Conservation (phyloP, 2,797 vertebrate species). For the Ibycter americanus region DNA sequence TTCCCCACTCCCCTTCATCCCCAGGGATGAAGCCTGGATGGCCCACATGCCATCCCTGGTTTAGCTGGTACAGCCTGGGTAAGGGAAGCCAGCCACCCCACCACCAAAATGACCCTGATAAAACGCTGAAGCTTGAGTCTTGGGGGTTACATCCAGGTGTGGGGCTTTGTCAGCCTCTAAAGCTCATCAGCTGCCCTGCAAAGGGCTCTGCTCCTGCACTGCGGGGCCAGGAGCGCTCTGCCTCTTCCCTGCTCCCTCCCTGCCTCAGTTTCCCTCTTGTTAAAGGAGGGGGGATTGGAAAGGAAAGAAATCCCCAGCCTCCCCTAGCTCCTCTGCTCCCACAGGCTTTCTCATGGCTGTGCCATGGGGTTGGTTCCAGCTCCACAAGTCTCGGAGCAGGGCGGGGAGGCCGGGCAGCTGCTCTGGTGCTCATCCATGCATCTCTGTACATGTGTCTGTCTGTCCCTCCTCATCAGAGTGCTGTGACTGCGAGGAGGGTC, state of each 20-base stretch:
- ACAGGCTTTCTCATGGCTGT: neutral
- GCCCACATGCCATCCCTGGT: neutral
- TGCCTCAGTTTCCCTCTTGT: neutral
- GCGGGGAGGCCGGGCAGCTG: neutral
- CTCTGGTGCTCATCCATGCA: neutral
- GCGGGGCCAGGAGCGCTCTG: neutral
- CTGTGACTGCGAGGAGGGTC: neutral
- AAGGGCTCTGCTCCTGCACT: neutral
- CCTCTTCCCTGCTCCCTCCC: neutral
- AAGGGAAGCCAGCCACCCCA: neutral
- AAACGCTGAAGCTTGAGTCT: neutral
- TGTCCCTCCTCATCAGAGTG: neutral
- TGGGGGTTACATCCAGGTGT: rapidly evolving
- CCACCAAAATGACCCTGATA: neutral
- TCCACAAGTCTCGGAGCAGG: neutral
- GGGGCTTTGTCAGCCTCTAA: neutral
- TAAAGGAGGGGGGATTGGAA: neutral
- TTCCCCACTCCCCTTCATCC: neutral
- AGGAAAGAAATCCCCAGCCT: neutral
- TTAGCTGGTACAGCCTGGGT: neutral
- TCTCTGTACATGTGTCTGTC: neutral
- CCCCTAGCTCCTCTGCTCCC: neutral
- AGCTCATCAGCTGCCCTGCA: neutral
- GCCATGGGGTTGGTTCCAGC: neutral
- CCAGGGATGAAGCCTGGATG: neutral